Percentiles rank a stretch among this genome's conserved stretches.
Evolutionary conservation across 2,113 vertebrate genomes (phyloP).

Genomic region (Cervus canadensis): DNA sequence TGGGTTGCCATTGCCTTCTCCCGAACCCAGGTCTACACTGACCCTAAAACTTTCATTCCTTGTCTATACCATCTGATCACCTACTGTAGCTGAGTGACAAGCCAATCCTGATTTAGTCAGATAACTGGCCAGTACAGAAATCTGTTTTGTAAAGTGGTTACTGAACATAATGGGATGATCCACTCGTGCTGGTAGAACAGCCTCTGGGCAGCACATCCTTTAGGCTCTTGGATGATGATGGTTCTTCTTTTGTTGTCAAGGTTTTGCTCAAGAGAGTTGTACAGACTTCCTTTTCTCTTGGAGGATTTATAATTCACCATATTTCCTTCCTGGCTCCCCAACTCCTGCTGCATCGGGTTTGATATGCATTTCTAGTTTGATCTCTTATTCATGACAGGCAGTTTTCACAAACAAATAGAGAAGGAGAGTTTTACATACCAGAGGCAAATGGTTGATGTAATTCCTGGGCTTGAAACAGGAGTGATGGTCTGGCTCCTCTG

Average conservation of each 20-base stretch:
- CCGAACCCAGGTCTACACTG: neutral
- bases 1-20: neutral
- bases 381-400: constrained; percentile 38
- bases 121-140: neutral
- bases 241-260: neutral
- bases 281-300: neutral
- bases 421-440: neutral
- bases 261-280: neutral
- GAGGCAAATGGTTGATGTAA: neutral
- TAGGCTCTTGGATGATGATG: neutral
- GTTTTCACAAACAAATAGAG: constrained; percentile 36
- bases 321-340: neutral
- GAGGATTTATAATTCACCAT: neutral
- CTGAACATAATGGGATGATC: neutral
- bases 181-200: neutral
- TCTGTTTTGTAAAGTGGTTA: neutral
- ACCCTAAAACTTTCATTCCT: neutral
- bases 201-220: neutral
- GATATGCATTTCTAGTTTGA: constrained; percentile 30
- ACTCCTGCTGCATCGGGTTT: neutral
- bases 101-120: neutral
- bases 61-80: neutral
- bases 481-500: neutral
- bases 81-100: neutral
- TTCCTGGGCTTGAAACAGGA: neutral